phyloP scores from a whole-genome alignment of 2,888 invertebrate species.

The Ypsolopha scabrella region DNA sequence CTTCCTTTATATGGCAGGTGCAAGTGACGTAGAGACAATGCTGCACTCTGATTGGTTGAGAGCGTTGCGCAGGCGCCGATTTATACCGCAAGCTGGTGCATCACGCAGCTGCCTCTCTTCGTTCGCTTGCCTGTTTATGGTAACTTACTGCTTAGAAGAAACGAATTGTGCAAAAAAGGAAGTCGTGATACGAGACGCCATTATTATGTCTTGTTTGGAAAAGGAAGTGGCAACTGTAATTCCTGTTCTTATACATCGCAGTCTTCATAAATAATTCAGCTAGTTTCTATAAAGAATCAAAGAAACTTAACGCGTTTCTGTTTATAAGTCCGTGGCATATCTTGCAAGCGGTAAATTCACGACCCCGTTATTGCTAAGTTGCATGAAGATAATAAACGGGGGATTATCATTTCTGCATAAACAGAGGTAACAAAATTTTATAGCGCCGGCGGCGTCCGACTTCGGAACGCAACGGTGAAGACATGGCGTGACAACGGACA shows the following conservation, averaged over 20 bases:
- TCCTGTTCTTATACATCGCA: neutral
- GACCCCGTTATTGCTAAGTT: neutral
- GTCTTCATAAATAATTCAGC: slow-evolving; percentile 2
- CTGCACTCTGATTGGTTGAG: slow-evolving; percentile 28
- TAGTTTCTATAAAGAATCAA: neutral
- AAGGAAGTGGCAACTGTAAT: slow-evolving; percentile 3
- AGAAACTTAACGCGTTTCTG: too few relatives aligned
- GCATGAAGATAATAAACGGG: neutral
- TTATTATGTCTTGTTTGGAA: slow-evolving; percentile 3
- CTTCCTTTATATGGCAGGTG: slow-evolving; percentile 58
- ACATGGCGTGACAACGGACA: slow-evolving; percentile 53
- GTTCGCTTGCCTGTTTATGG: slow-evolving; percentile 22
- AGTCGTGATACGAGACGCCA: slow-evolving; percentile 16
- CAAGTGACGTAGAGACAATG: slow-evolving; percentile 27
- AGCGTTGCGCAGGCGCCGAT: slow-evolving; percentile 44
- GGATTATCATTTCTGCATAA: slow-evolving; percentile 1
- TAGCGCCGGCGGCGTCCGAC: neutral
- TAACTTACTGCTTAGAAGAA: slow-evolving; percentile 40
- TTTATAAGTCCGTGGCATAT: neutral
- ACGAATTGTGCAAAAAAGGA: slow-evolving; percentile 29
- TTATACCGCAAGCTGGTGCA: slow-evolving; percentile 21
- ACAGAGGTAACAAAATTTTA: neutral
- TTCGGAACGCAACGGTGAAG: slow-evolving; percentile 1
- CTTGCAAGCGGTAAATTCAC: neutral
- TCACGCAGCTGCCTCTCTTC: slow-evolving; percentile 41